A percentile compares a stretch with the other conserved stretches of the same genome.
Evolutionary conservation across 2,113 vertebrate species (phyloP).

Genomic region (Pangasianodon gigas): DNA sequence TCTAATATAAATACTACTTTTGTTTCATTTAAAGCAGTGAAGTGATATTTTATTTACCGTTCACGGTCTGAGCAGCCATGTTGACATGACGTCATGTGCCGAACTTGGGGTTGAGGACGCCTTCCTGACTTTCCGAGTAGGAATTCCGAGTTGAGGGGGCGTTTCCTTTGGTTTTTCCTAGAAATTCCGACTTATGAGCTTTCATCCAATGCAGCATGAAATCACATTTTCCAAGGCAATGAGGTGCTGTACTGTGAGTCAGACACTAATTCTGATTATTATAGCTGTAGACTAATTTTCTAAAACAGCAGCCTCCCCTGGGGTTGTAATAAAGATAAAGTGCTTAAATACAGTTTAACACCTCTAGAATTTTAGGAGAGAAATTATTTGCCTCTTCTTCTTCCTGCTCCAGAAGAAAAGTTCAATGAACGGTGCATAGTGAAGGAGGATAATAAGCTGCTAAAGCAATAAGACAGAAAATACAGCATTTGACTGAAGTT

Average conservation of each 20-base stretch:
- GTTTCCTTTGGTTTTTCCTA: no score
- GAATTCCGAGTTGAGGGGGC: no score
- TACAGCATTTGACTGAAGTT: no score
- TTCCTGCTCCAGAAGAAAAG: not conserved
- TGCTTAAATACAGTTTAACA: not conserved
- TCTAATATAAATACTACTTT: not conserved
- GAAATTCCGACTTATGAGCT: not conserved
- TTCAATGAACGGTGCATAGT: no score
- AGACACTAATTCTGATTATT: not conserved
- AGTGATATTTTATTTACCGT: not conserved
- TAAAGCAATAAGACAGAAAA: no score
- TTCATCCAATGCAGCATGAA: not conserved
- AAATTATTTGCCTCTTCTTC: not conserved
- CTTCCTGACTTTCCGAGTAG: no score
- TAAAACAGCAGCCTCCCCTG: not conserved
- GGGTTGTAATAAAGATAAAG: not conserved
- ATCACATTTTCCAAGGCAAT: not conserved
- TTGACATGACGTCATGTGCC: no score
- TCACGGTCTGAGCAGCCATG: not conserved
- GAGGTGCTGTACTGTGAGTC: not conserved
- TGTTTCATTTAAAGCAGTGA: not conserved
- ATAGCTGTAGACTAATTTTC: not conserved
- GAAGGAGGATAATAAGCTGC: not conserved
- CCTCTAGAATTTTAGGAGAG: not conserved
- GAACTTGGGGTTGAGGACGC: no score